Evolutionary conservation across 1,140 invertebrate species (phyloP), one percentile per base, ranked within the genome.

Genomic region (Drosophila trapezifrons): DNA sequence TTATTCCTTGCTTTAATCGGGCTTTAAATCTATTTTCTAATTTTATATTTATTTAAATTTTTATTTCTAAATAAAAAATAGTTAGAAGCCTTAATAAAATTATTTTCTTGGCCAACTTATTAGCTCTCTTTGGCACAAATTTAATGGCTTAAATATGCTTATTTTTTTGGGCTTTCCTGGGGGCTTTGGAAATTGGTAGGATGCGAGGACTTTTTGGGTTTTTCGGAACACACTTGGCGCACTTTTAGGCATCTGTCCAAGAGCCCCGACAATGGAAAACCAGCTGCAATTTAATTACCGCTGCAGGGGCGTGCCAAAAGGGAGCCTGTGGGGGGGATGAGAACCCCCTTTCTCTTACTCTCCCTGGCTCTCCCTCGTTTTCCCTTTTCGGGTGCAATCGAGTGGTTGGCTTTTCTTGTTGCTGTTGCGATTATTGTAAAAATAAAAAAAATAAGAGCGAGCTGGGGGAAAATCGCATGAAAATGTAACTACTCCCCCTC

Each of bases 231-330:
- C 71, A 60, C 72, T 82, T 46, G 27, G 66, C 70, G 74, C 75
- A 62, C 81, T 85, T 85, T 85, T 78, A 64, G 78, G 81, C 74
- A 46, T 63, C 67, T 57, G 65, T 67, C 60, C 42, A 66, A 51
- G 56, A 43, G 56, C 51, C n/a, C 43, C 76, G 62, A 69, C 47
- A 76, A 84, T 75, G 76, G 71, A 69, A 76, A 76, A 63, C 73
- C 78, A 78, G 79, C 76, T 76, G 79, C 83, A 87, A 87, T 86
- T 86, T 86, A 86, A 86, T 86, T 86, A 86, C 83, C 71, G 72
- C 75, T 79, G 55, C 76, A 76, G 69, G 64, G 76, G 66, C 59
- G 45, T 40, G 42, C 73, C 73, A 84, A 76, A 59, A 63, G 57
- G 60, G 60, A 37, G 5, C 13, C 49, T 10, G 8, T 9, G 17